Conservation (phyloP, 2,113 vertebrate genomes). For the Ammodytes marinus region DNA sequence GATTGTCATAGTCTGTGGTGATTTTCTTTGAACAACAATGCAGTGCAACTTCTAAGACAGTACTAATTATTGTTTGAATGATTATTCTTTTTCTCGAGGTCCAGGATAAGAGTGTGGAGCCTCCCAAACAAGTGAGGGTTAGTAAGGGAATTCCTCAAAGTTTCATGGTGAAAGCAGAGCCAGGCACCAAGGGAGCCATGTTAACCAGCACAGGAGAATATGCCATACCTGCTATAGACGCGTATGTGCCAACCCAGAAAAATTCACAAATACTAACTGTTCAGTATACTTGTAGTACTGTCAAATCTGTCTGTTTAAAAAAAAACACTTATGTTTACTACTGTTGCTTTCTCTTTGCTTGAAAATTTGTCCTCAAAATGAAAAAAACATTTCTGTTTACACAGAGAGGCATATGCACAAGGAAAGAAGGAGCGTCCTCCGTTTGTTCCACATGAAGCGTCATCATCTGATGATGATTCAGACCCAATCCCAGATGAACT, state of each 20-base stretch:
- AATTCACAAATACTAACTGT: neutral
- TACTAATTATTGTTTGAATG: neutral
- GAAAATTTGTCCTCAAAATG: neutral
- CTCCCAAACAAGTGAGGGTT: conserved; percentile 93
- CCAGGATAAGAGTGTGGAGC: conserved; percentile 96
- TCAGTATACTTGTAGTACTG: neutral
- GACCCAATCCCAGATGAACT: conserved; percentile 98
- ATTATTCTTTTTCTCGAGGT: conserved; percentile 43
- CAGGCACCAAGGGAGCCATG: conserved; percentile 98
- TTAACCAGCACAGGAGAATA: conserved; percentile 98
- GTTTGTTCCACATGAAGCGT: conserved; percentile 93
- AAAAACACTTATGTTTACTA: neutral
- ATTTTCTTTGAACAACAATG: neutral
- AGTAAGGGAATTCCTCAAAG: conserved; percentile 98
- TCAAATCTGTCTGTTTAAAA: neutral
- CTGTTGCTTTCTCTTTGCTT: neutral
- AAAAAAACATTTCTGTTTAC: neutral
- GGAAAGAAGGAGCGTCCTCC: conserved; percentile 99
- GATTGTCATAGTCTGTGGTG: neutral
- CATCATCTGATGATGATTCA: conserved; percentile 94
- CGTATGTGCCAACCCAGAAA: conserved; percentile 85
- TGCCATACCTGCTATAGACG: conserved; percentile 97
- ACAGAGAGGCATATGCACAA: conserved; percentile 95
- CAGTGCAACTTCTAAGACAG: neutral
- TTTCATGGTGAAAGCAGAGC: conserved; percentile 99